Evolutionary conservation across 2,888 invertebrate species (phyloP).

Genomic region (Chrysomela aeneicollis): DNA sequence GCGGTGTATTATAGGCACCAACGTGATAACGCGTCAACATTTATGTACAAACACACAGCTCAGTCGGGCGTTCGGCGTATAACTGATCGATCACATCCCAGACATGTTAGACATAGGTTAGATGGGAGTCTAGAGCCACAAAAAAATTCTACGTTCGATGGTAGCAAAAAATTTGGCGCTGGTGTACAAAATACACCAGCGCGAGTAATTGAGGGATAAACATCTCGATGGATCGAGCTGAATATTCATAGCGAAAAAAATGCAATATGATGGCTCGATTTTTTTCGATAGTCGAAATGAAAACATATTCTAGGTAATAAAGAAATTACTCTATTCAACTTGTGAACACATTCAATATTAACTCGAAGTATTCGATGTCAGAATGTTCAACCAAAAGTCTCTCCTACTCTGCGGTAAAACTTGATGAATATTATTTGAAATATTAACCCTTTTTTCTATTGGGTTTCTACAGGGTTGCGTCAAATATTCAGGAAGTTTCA

Average conservation of each 20-base stretch:
- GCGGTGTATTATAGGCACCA: too few relatives aligned
- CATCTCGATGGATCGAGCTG: neutral
- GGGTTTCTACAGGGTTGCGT: slow-evolving; percentile 17
- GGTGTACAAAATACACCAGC: too few relatives aligned
- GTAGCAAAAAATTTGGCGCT: too few relatives aligned
- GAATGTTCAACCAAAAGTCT: slow-evolving; percentile 15
- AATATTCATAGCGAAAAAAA: slow-evolving; percentile 7
- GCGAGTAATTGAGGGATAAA: too few relatives aligned
- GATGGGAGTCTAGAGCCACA: too few relatives aligned
- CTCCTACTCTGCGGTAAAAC: slow-evolving; percentile 11
- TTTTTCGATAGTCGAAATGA: neutral
- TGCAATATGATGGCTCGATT: neutral
- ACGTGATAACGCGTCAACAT: too few relatives aligned
- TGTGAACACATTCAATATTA: neutral
- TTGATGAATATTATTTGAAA: slow-evolving; percentile 16
- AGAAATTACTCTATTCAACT: slow-evolving; percentile 6
- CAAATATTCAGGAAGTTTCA: slow-evolving; percentile 3
- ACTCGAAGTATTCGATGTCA: too few relatives aligned
- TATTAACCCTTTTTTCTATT: slow-evolving; percentile 17
- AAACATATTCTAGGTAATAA: neutral
- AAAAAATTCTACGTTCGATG: too few relatives aligned
- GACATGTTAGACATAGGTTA: too few relatives aligned
- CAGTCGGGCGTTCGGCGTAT: too few relatives aligned
- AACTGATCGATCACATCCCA: too few relatives aligned
- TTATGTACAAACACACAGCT: too few relatives aligned